Conservation (phyloP, 2,888 invertebrate species). For the Pyrochroa serraticornis region DNA sequence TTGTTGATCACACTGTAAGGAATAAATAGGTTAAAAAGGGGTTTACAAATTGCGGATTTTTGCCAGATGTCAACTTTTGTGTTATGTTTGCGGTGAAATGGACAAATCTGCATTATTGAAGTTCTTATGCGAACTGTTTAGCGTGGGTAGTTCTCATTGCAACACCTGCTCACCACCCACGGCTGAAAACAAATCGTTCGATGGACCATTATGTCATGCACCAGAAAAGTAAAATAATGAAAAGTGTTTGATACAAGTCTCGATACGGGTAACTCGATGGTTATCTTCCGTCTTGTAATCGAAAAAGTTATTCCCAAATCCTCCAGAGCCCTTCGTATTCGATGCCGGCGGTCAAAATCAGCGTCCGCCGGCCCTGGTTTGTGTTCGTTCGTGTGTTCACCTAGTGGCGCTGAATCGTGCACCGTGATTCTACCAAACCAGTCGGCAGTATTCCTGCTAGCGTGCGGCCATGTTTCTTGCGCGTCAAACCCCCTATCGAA, state of each 20-base stretch:
- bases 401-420: conserved; percentile 14
- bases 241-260: too few species aligned
- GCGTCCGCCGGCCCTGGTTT: conserved; percentile 7
- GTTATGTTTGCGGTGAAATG: too few species aligned
- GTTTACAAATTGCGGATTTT: too few species aligned
- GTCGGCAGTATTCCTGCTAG: conserved; percentile 20
- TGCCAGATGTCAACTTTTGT: too few species aligned
- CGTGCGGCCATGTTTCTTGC: conserved; percentile 32
- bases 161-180: conserved; percentile 28
- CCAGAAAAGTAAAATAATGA: not conserved
- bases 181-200: not conserved
- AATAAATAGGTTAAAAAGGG: too few species aligned
- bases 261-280: too few species aligned
- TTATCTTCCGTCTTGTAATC: too few species aligned
- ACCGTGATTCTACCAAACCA: conserved; percentile 24
- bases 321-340: too few species aligned
- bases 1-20: too few species aligned
- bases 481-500: conserved; percentile 8
- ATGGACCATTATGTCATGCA: conserved; percentile 6
- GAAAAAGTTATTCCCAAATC: too few species aligned
- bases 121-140: not conserved
- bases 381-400: conserved; percentile 11
- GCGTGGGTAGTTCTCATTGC: conserved; percentile 25
- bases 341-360: not conserved
- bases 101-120: too few species aligned